These are phyloP conservation scores for Brachionus rotundiformis DNA, from an alignment of 1,140 invertebrate species.

Conservation along the genomic window DNA sequence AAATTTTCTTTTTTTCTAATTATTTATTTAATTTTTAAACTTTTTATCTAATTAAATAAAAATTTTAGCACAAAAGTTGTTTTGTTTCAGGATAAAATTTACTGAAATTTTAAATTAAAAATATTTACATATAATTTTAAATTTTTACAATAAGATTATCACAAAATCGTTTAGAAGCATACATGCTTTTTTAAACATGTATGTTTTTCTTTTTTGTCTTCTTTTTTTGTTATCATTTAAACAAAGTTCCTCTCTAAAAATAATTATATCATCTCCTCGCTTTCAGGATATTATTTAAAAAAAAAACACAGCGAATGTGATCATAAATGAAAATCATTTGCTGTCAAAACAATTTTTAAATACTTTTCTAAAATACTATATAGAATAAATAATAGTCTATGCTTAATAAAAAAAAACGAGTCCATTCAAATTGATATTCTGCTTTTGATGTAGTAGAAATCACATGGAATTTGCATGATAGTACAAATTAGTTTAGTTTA, in stretches of 20 bases:
- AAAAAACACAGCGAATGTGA: neutral
- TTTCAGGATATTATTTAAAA: neutral
- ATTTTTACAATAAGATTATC: neutral
- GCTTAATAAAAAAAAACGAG: neutral
- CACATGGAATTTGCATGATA: neutral
- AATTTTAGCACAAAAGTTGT: neutral
- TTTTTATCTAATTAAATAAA: neutral
- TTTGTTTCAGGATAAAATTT: conserved; percentile 3
- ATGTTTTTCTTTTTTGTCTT: no score
- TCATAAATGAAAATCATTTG: neutral
- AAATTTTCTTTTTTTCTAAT: no score
- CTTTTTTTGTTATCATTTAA: no score
- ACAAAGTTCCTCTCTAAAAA: no score
- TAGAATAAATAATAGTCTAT: neutral
- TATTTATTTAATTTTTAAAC: no score
- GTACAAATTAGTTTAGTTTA: neutral
- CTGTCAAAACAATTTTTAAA: neutral
- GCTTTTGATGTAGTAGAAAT: neutral
- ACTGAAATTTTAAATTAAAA: conserved; percentile 12
- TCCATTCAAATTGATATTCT: neutral
- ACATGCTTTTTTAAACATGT: neutral
- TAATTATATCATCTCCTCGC: no score
- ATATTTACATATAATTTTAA: neutral
- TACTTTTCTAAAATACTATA: neutral
- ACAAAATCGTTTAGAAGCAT: neutral